Percentiles rank a stretch among this genome's conserved stretches.
Evolutionary conservation across 2,888 invertebrate genomes (phyloP).

Genomic region (Smittia sp.): DNA sequence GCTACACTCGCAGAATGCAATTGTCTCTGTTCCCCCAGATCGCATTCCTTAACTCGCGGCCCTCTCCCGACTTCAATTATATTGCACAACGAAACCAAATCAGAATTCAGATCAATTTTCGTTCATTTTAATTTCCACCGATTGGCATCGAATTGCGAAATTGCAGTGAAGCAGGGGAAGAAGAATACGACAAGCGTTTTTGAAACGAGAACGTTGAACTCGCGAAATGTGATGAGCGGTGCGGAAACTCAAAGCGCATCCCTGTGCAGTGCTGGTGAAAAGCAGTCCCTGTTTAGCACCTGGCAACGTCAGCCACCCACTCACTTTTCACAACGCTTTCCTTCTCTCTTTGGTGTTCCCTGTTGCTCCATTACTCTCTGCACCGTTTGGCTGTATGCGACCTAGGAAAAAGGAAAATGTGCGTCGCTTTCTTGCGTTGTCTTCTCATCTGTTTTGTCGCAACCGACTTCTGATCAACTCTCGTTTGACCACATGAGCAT

Average conservation of each 20-base stretch:
- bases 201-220: not conserved
- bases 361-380: slow-evolving; percentile 13
- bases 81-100: too few species aligned
- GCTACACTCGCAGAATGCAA: too few species aligned
- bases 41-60: too few species aligned
- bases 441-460: not conserved
- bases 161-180: too few species aligned
- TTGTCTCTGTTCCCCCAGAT: too few species aligned
- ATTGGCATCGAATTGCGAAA: too few species aligned
- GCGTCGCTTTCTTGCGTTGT: slow-evolving; percentile 12
- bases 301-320: slow-evolving; percentile 30
- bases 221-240: too few species aligned
- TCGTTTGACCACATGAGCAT: not conserved
- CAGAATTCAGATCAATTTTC: too few species aligned
- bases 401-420: slow-evolving; percentile 11
- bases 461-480: not conserved
- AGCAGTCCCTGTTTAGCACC: not conserved
- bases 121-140: too few species aligned
- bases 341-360: slow-evolving; percentile 4
- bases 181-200: not conserved
- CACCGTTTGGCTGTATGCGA: not conserved
- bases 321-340: not conserved
- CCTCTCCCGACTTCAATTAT: too few species aligned
- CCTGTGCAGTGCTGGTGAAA: too few species aligned
- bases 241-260: too few species aligned